Conservation (phyloP, 2,113 vertebrate species). For the Lota lota region DNA sequence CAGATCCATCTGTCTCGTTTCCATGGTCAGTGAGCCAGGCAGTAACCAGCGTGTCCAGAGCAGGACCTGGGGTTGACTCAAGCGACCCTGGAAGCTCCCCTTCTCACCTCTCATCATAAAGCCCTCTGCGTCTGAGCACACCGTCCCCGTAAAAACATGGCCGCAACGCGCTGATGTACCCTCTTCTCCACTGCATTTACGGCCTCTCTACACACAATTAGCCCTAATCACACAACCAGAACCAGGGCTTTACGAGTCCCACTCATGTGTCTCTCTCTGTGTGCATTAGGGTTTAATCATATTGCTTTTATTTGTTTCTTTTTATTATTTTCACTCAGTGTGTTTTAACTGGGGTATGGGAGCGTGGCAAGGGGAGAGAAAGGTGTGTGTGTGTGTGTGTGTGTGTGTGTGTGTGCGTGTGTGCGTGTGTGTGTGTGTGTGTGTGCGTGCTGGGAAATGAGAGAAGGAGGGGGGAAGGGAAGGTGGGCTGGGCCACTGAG, state of each 20-base stretch:
- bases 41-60: slow-evolving; percentile 60
- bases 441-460: neutral
- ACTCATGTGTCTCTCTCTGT: too few relatives aligned
- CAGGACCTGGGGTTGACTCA: too few relatives aligned
- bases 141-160: slow-evolving; percentile 61
- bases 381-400: too few relatives aligned
- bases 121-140: slow-evolving; percentile 50
- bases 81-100: slow-evolving; percentile 30
- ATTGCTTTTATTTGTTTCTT: too few relatives aligned
- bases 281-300: too few relatives aligned
- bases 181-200: slow-evolving; percentile 59
- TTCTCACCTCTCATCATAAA: slow-evolving; percentile 65
- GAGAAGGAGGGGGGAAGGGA: neutral
- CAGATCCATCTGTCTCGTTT: slow-evolving; percentile 51
- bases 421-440: too few relatives aligned
- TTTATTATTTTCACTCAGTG: too few relatives aligned
- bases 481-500: slow-evolving; percentile 25
- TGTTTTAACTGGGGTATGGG: too few relatives aligned
- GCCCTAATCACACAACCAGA: slow-evolving; percentile 70
- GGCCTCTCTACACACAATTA: slow-evolving; percentile 62
- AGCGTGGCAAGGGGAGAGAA: too few relatives aligned
- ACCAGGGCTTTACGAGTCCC: too few relatives aligned
- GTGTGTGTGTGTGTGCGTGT: too few relatives aligned
- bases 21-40: slow-evolving; percentile 62
- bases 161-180: slow-evolving; percentile 65